phyloP scores from a whole-genome alignment of 1,140 invertebrate genomes.

The Drosophila orosa region DNA sequence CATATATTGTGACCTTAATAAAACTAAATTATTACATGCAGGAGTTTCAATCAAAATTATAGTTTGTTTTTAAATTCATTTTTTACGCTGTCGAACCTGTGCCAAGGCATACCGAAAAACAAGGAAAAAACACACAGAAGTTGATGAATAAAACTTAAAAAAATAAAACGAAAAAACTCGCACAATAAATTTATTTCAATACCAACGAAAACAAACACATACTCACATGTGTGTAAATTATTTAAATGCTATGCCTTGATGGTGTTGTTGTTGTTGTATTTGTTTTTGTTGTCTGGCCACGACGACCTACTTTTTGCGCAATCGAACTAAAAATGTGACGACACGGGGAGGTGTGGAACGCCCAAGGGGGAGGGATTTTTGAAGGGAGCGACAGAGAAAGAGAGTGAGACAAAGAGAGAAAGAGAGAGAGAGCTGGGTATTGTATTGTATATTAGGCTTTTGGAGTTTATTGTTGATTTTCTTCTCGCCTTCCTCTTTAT shows the following conservation, averaged over 20 bases:
- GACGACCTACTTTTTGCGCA: slow-evolving; percentile 80
- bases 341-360: slow-evolving; percentile 30
- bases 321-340: slow-evolving; percentile 75
- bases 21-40: slow-evolving; percentile 20
- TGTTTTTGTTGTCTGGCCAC: slow-evolving; percentile 65
- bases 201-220: slow-evolving; percentile 52
- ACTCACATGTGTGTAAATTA: slow-evolving; percentile 54
- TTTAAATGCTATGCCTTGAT: slow-evolving; percentile 75
- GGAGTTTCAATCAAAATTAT: slow-evolving; percentile 5
- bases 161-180: slow-evolving; percentile 25
- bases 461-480: slow-evolving; percentile 39
- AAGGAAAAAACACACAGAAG: slow-evolving; percentile 16
- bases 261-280: slow-evolving; percentile 51
- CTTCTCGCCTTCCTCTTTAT: slow-evolving; percentile 17
- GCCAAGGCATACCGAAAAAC: slow-evolving; percentile 12
- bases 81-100: slow-evolving; percentile 9
- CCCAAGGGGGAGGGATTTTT: slow-evolving; percentile 15
- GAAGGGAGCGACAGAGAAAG: slow-evolving; percentile 6
- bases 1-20: slow-evolving; percentile 14
- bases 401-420: slow-evolving; percentile 7
- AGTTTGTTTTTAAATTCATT: slow-evolving; percentile 22
- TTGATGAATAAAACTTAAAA: slow-evolving; percentile 31
- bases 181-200: slow-evolving; percentile 69
- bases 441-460: slow-evolving; percentile 16
- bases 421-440: slow-evolving; percentile 12